These are phyloP conservation scores for Nephrotoma appendiculata DNA, from an alignment of 2,888 invertebrate species.

Conservation along the genomic window DNA sequence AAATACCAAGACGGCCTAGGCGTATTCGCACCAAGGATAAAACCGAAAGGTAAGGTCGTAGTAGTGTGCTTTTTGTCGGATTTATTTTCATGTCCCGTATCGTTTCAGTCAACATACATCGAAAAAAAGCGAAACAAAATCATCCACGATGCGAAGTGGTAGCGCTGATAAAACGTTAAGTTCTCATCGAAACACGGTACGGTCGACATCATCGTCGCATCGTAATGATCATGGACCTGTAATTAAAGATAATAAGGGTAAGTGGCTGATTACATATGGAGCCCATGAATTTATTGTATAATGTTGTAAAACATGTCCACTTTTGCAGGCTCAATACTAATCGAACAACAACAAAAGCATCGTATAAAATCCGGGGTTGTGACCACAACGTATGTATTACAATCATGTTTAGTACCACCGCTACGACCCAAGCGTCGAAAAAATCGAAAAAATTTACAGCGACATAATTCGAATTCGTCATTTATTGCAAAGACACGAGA, in stretches of 20 bases:
- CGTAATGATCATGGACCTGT: not conserved
- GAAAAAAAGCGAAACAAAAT: not conserved
- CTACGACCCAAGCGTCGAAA: constrained; percentile 27
- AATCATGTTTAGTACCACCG: constrained; percentile 23
- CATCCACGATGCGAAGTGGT: not conserved
- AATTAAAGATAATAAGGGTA: not conserved
- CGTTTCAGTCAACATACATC: not conserved
- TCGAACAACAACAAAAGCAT: not conserved
- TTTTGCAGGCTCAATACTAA: not conserved
- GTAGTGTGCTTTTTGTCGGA: not conserved
- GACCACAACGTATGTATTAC: constrained; percentile 31
- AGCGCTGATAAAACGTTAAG: not conserved
- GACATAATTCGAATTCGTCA: constrained; percentile 1
- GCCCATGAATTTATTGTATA: too few relatives aligned
- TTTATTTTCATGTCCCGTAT: not conserved
- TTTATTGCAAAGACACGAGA: constrained; percentile 5
- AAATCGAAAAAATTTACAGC: not conserved
- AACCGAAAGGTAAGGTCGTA: not conserved
- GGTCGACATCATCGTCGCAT: not conserved
- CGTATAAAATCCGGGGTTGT: constrained; percentile 10
- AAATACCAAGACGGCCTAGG: constrained; percentile 15
- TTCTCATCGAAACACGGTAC: not conserved
- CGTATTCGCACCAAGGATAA: constrained; percentile 11
- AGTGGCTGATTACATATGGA: not conserved
- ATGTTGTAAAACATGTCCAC: too few relatives aligned